Conservation (phyloP, 2,888 invertebrate species). For the Oxytorus armatus region DNA sequence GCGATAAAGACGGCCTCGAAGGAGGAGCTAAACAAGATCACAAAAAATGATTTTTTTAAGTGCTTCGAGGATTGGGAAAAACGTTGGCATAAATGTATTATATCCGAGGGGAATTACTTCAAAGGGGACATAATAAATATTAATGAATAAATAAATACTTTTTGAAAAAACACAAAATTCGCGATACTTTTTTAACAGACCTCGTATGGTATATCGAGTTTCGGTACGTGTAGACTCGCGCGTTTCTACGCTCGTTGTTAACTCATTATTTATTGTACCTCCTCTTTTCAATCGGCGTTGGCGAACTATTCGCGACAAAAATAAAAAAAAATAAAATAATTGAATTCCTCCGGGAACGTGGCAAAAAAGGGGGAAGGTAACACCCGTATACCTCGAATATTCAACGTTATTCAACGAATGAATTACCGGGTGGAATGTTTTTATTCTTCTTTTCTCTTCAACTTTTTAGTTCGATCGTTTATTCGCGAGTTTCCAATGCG, state of each 20-base stretch:
- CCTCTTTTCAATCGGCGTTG: slow-evolving; percentile 47
- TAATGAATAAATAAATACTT: too few relatives aligned
- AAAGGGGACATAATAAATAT: too few relatives aligned
- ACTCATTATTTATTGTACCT: slow-evolving; percentile 58
- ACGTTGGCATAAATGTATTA: too few relatives aligned
- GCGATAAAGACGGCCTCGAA: too few relatives aligned
- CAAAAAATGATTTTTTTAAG: too few relatives aligned
- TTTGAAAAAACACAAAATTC: too few relatives aligned
- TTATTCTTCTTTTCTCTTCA: not conserved
- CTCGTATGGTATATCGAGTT: slow-evolving; percentile 34
- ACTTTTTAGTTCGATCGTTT: slow-evolving; percentile 9
- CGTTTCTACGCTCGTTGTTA: slow-evolving; percentile 35
- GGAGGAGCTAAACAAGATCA: too few relatives aligned
- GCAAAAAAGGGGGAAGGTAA: not conserved
- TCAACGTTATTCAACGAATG: slow-evolving; percentile 11
- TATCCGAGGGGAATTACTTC: too few relatives aligned
- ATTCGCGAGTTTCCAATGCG: not conserved
- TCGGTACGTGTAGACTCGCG: slow-evolving; percentile 38
- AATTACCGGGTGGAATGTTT: slow-evolving; percentile 15
- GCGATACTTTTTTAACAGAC: too few relatives aligned
- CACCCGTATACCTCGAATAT: not conserved
- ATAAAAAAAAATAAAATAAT: slow-evolving; percentile 11
- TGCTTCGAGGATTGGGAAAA: too few relatives aligned
- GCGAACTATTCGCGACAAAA: slow-evolving; percentile 6
- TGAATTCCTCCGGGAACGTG: not conserved